Evolutionary conservation across 2,888 invertebrate species (phyloP).

Genomic region (Lithophane socia): DNA sequence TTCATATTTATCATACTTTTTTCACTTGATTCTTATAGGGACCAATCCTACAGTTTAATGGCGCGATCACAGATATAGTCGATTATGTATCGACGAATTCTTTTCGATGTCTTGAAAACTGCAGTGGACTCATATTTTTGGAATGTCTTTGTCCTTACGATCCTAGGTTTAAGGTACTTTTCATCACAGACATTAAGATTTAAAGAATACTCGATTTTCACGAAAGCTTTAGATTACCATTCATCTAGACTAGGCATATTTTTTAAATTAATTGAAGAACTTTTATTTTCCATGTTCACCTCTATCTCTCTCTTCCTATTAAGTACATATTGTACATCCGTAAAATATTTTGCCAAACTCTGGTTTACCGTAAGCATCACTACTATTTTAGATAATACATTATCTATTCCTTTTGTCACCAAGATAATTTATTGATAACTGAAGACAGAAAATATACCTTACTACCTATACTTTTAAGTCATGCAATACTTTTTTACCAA

Average conservation of each 20-base stretch:
- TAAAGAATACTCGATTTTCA: not conserved
- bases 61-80: not conserved
- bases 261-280: not conserved
- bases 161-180: not conserved
- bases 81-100: not conserved
- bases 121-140: no score
- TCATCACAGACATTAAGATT: not conserved
- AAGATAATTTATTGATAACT: not conserved
- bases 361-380: not conserved
- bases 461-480: not conserved
- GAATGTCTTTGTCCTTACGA: not conserved
- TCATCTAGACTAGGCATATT: not conserved
- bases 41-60: not conserved
- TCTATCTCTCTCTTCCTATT: no score
- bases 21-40: not conserved
- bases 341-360: not conserved
- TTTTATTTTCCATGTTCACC: not conserved
- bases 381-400: not conserved
- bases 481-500: conserved; percentile 7
- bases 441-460: no score
- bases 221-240: not conserved
- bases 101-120: not conserved
- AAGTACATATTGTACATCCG: not conserved
- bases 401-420: not conserved
- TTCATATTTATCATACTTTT: not conserved